Base-by-base conservation (phyloP, 2,888 invertebrate species). In the Cistogaster globosa region DNA sequence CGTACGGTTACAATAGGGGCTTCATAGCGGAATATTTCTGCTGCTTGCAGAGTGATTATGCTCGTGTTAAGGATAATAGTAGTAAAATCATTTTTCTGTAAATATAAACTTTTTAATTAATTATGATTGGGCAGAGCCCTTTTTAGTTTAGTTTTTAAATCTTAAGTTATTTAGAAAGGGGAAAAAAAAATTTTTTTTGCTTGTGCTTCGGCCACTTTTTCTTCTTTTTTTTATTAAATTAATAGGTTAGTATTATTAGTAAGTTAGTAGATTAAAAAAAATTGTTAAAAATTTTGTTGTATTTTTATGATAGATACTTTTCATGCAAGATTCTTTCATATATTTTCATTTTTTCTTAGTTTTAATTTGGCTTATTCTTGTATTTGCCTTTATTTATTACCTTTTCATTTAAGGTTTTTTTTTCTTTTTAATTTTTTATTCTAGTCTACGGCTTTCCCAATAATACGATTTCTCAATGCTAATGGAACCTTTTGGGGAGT, bases 401-500 rank as follows among this genome's bases (percentile, higher is more conserved):
- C 26, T 26, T 26, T 26, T 26, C 26, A 26, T 26, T 26, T 26
- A 26, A 26, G 26, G 26, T 26, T 26, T 26, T 26, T n/a, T n/a
- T 26, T 26, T 26, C 26, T 26, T 26, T 26, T 2, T 26, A 26
- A 26, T 26, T 26, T 26, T 26, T 26, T 26, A 26, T 26, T 26
- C 26, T 26, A 26, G 26, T 26, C 26, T 26, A 26, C 1, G 26
- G 26, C 26, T 26, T 26, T 26, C 4, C 55, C 55, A 55, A 9
- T 14, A 55, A 55, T 55, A 55, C 55, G 22, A 55, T 55, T 55
- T 60, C 36, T 32, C 36, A n/a, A n/a, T n/a, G n/a, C 58, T 60
- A 32, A 60, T 60, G 58, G 58, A 6, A 60, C 58, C n/a, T 26
- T 16, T n/a, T 60, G 36, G 36, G 58, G 32, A 36, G 36, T 60